phyloP scores from a whole-genome alignment of 2,888 invertebrate genomes.

The Ormyrus nitidulus region DNA sequence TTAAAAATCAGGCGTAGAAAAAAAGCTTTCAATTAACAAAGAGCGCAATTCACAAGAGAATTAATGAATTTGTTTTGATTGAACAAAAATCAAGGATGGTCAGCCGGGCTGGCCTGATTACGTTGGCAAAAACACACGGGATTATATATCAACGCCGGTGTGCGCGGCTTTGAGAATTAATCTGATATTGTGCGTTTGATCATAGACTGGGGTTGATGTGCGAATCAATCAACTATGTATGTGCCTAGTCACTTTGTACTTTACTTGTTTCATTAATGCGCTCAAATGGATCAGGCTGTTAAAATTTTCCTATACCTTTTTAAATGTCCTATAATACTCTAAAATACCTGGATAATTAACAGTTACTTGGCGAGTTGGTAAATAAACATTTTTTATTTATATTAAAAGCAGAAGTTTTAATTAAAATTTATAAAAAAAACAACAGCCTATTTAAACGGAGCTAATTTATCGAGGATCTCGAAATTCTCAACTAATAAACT shows the following conservation, averaged over 20 bases:
- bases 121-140: slow-evolving; percentile 10
- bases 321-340: not conserved
- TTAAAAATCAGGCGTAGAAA: too few relatives aligned
- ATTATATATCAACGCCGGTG: not conserved
- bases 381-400: too few relatives aligned
- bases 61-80: too few relatives aligned
- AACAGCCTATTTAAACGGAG: too few relatives aligned
- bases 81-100: not conserved
- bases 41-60: too few relatives aligned
- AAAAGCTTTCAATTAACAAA: too few relatives aligned
- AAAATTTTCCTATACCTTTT: not conserved
- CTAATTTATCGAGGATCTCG: too few relatives aligned
- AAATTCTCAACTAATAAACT: too few relatives aligned
- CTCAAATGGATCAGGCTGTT: not conserved
- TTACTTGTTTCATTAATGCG: slow-evolving; percentile 16
- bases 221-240: slow-evolving; percentile 28
- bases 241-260: slow-evolving; percentile 32
- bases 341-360: not conserved
- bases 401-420: too few relatives aligned
- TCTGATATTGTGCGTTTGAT: not conserved
- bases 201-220: slow-evolving; percentile 17
- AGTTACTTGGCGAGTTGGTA: too few relatives aligned
- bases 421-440: too few relatives aligned
- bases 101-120: not conserved
- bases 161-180: slow-evolving; percentile 29